A percentile compares a stretch with the other conserved stretches of the same genome.
phyloP scores from a whole-genome alignment of 2,113 vertebrate species.

The Dinomys branickii region DNA sequence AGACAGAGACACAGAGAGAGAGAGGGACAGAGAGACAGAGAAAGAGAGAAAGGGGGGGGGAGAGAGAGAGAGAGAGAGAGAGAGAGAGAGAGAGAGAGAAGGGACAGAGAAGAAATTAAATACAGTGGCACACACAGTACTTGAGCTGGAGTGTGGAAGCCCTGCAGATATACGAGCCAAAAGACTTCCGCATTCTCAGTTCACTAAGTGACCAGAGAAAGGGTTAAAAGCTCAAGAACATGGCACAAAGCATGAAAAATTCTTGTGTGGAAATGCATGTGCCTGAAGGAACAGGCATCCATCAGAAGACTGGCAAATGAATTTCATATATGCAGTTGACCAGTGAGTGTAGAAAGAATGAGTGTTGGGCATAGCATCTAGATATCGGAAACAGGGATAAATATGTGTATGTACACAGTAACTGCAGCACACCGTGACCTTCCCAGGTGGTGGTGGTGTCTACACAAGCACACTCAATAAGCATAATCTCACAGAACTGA shows the following conservation, averaged over 20 bases:
- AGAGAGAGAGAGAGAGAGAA: background rate
- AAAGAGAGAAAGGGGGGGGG: too few relatives aligned
- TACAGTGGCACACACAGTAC: accelerated
- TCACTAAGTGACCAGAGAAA: background rate
- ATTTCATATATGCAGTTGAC: accelerated
- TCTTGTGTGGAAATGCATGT: accelerated
- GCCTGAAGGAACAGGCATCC: accelerated
- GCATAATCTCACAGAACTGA: too few relatives aligned
- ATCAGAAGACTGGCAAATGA: accelerated
- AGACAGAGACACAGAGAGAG: too few relatives aligned
- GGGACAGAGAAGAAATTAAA: too few relatives aligned
- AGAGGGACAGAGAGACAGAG: too few relatives aligned
- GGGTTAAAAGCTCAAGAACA: background rate
- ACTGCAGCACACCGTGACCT: accelerated
- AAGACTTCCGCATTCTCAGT: background rate
- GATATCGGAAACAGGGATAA: accelerated
- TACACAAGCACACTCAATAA: accelerated
- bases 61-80: background rate
- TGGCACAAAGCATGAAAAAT: accelerated
- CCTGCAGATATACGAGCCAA: accelerated
- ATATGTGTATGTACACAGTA: background rate
- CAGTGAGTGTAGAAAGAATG: accelerated
- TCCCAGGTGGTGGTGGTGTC: background rate
- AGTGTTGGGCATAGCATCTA: accelerated
- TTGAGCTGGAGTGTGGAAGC: accelerated